Conservation (phyloP, 2,888 invertebrate species). For the Cetonia aurata region DNA sequence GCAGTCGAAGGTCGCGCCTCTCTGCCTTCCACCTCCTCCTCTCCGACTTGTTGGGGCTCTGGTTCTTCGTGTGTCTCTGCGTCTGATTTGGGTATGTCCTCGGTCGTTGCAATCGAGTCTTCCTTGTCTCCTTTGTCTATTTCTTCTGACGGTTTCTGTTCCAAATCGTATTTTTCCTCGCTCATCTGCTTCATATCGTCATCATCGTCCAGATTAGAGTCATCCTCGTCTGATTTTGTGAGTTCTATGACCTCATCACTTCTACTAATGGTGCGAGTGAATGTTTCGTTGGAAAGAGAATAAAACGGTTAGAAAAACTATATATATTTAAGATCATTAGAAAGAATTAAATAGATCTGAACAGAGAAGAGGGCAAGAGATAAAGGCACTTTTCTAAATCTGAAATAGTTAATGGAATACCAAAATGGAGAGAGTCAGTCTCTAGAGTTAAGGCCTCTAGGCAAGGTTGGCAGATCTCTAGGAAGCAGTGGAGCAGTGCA, state of each 20-base stretch:
- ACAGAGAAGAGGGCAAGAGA: no score
- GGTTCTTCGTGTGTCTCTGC: conserved; percentile 35
- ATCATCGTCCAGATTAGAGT: not conserved
- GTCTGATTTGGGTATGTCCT: conserved; percentile 31
- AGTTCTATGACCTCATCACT: conserved; percentile 23
- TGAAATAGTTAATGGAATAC: no score
- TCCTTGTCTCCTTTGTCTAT: not conserved
- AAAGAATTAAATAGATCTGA: no score
- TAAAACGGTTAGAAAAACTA: no score
- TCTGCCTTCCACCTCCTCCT: conserved; percentile 33
- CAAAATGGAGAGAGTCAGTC: no score
- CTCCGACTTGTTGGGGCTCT: conserved; percentile 33
- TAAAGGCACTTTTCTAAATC: no score
- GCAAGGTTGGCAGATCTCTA: no score
- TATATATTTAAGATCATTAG: no score
- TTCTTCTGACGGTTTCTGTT: not conserved
- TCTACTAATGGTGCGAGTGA: not conserved
- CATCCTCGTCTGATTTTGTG: conserved; percentile 15
- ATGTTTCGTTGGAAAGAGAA: no score
- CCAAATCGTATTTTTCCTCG: not conserved
- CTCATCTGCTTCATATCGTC: not conserved
- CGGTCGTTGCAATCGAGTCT: conserved; percentile 10
- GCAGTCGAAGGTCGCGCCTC: not conserved
- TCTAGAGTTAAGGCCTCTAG: no score
- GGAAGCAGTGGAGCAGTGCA: no score